Percentiles rank a stretch among this genome's conserved stretches.
phyloP scores from a whole-genome alignment of 2,113 vertebrate species.

The Pardalotus punctatus region DNA sequence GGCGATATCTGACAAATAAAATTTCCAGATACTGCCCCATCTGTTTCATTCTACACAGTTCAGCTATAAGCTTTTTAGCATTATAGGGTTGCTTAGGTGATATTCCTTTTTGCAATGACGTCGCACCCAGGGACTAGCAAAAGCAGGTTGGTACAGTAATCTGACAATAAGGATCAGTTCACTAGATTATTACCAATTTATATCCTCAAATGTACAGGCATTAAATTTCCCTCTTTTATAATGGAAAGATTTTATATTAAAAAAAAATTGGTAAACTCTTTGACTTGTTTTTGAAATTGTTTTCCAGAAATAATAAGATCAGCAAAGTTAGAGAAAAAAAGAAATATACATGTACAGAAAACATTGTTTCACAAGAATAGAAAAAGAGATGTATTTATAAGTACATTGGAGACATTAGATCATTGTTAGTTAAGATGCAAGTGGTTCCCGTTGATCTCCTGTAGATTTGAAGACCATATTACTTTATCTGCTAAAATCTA shows the following conservation, averaged over 20 bases:
- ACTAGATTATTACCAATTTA: neutral
- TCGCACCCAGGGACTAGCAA: neutral
- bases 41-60: constrained; percentile 69
- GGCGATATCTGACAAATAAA: constrained; percentile 69
- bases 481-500: neutral
- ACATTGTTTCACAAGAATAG: neutral
- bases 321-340: neutral
- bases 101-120: constrained; percentile 15
- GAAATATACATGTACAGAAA: neutral
- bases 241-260: neutral
- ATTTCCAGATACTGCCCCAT: constrained; percentile 75
- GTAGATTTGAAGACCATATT: neutral
- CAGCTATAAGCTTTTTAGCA: constrained; percentile 50
- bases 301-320: neutral
- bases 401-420: neutral
- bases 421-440: neutral
- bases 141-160: neutral
- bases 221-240: neutral
- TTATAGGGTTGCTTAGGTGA: constrained; percentile 46
- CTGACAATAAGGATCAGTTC: neutral
- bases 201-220: neutral
- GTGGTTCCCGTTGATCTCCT: neutral
- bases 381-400: neutral
- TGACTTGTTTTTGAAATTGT: neutral
- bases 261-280: neutral